Conservation (phyloP, 2,113 vertebrate genomes). For the Tragelaphus strepsiceros region DNA sequence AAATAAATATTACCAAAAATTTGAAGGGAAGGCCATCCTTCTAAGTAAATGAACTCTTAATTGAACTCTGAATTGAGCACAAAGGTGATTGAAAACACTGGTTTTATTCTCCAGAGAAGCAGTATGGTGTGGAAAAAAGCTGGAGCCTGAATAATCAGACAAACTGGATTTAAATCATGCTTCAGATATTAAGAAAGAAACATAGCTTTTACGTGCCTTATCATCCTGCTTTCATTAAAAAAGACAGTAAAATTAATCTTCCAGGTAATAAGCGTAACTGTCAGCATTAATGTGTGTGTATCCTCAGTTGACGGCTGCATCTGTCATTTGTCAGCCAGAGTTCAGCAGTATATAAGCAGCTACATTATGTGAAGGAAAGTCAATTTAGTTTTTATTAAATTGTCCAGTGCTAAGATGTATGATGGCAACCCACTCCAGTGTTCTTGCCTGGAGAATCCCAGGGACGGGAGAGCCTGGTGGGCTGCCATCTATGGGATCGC, state of each 20-base stretch:
- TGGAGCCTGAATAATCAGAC: not conserved
- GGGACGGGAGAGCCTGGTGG: no score
- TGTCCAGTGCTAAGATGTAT: not conserved
- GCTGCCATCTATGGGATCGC: accelerated
- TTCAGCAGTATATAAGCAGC: not conserved
- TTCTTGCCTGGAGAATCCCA: no score
- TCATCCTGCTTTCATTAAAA: not conserved
- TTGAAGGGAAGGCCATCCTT: not conserved
- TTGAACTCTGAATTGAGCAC: not conserved
- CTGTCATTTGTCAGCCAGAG: not conserved
- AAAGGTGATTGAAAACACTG: not conserved
- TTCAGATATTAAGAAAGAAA: not conserved
- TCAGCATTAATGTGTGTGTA: not conserved
- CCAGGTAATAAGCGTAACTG: not conserved
- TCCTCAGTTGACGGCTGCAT: not conserved
- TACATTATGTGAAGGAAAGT: not conserved
- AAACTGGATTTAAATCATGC: not conserved
- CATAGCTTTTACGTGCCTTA: not conserved
- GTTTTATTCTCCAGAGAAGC: not conserved
- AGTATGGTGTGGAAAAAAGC: not conserved
- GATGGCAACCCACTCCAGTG: not conserved
- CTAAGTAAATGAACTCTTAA: not conserved
- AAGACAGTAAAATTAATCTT: not conserved
- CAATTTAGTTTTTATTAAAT: not conserved
- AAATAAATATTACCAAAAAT: not conserved